These are phyloP conservation scores for Drosophila mojavensis DNA, from an alignment of 1,140 invertebrate species.

Conservation along the genomic window DNA sequence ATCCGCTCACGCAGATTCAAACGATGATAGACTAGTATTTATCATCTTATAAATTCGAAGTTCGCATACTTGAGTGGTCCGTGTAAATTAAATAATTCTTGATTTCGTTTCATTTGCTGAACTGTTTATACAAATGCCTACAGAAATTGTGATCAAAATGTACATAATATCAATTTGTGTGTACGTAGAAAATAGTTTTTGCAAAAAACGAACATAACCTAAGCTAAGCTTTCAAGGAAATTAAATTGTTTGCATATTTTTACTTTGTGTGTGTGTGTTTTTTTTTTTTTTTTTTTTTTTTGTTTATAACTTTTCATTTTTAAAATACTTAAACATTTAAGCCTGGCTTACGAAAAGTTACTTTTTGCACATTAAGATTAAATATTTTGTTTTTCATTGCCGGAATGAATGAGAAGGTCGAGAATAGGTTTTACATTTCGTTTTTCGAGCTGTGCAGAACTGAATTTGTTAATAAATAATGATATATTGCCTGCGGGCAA, in stretches of 20 bases:
- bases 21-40: conserved; percentile 28
- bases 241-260: conserved; percentile 37
- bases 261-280: conserved; percentile 8
- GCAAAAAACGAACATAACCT: conserved; percentile 42
- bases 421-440: conserved; percentile 10
- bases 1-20: conserved; percentile 39
- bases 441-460: conserved; percentile 59
- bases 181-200: conserved; percentile 64
- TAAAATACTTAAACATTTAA: conserved; percentile 75
- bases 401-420: conserved; percentile 70
- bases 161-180: conserved; percentile 72
- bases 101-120: conserved; percentile 27
- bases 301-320: conserved; percentile 4
- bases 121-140: conserved; percentile 38
- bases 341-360: conserved; percentile 56
- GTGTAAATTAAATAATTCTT: conserved; percentile 61
- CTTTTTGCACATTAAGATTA: conserved; percentile 38
- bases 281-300: conserved; percentile 34
- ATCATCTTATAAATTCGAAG: conserved; percentile 76
- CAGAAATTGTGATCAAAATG: conserved; percentile 50
- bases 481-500: conserved; percentile 45
- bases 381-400: conserved; percentile 64
- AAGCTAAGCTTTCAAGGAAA: conserved; percentile 78
- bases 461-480: conserved; percentile 54
- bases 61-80: conserved; percentile 69